Base-by-base conservation (phyloP, 2,113 vertebrate genomes). In the Nothocercus nigrocapillus region DNA sequence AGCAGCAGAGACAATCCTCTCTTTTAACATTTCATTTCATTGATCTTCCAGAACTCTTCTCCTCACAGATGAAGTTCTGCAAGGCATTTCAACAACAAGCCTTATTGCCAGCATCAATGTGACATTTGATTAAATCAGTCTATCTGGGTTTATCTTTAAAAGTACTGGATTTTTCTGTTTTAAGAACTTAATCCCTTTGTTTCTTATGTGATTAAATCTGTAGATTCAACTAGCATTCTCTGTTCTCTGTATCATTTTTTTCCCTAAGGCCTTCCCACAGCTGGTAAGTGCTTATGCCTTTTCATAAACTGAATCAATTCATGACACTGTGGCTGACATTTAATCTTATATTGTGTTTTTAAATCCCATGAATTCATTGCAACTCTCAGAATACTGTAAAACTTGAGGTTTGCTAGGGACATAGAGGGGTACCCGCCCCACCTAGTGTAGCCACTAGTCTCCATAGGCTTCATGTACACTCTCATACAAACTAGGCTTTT, bases 121-220 rank as follows among this genome's bases (percentile, higher is more conserved):
- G 61, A 82, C 74, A 81, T 97, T 96, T 94, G 81, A 93, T 96
- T 96, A 97, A 96, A 77, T 25, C 84, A 81, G 51, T 44, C 30
- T 84, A 95, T 90, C 69, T 70, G 36, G 62, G 36, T 4, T 96
- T 96, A 79, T 80, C 78, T 95, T 86, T 93, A 79, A 96, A 93
- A 87, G 81, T 93, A 90, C 69, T 92, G 38, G 56, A 87, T 92
- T 97, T 67, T 96, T 76, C 68, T 81, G 45, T 32, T 11, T 89
- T 97, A 95, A 95, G 73, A 92, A 95, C 34, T 96, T 96, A 97
- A 96, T 95, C 79, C 59, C 7, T 90, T 86, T 95, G 75, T 94
- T 97, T 96, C 90, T 92, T 28, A 75, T 95, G 72, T 64, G 78
- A 94, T 96, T 87, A 67, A 25, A 68, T 87, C 92, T 93, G 58